A percentile compares a stretch with the other conserved stretches of the same genome.
phyloP scores from a whole-genome alignment of 2,113 vertebrate genomes.

The Cathartes aura region DNA sequence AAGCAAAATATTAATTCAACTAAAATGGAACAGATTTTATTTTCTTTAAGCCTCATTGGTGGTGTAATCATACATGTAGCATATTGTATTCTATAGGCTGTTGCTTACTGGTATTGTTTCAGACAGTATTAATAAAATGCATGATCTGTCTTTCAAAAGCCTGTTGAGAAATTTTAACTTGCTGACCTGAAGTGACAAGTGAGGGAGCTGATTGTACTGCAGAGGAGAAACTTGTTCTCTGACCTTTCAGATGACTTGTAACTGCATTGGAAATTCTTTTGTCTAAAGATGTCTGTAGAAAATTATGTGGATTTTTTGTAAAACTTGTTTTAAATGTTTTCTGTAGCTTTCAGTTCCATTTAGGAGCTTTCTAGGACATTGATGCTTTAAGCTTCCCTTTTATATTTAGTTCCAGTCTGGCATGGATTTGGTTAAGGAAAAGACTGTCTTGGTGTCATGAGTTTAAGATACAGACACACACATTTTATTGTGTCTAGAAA shows the following conservation, averaged over 20 bases:
- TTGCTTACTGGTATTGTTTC: slow-evolving; percentile 67
- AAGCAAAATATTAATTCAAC: slow-evolving; percentile 5
- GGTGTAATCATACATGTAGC: slow-evolving; percentile 53
- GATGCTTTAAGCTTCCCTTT: slow-evolving; percentile 76
- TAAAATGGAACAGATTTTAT: slow-evolving; percentile 50
- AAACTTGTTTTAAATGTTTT: slow-evolving; percentile 57
- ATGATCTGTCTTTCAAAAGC: slow-evolving; percentile 59
- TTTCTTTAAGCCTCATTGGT: slow-evolving; percentile 39
- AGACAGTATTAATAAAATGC: slow-evolving; percentile 64
- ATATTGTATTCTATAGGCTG: slow-evolving; percentile 37
- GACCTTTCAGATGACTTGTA: slow-evolving; percentile 72
- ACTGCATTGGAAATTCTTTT: slow-evolving; percentile 41
- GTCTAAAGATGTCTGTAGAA: slow-evolving; percentile 65
- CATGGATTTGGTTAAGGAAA: slow-evolving; percentile 64
- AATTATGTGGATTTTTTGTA: slow-evolving; percentile 47
- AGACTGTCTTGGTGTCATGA: slow-evolving; percentile 45
- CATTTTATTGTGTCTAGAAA: slow-evolving; percentile 61
- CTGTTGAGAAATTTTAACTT: slow-evolving; percentile 3
- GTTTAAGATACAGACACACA: slow-evolving; percentile 50
- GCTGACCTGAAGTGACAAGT: background rate
- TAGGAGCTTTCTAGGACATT: slow-evolving; percentile 71
- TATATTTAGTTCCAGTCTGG: slow-evolving; percentile 53
- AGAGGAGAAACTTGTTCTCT: slow-evolving; percentile 11
- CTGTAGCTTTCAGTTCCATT: slow-evolving; percentile 59
- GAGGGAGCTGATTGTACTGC: background rate